Evolutionary conservation across 2,797 vertebrate species (phyloP), one percentile per base, ranked within the genome.

Genomic region (Rhabdophis nuchalis): DNA sequence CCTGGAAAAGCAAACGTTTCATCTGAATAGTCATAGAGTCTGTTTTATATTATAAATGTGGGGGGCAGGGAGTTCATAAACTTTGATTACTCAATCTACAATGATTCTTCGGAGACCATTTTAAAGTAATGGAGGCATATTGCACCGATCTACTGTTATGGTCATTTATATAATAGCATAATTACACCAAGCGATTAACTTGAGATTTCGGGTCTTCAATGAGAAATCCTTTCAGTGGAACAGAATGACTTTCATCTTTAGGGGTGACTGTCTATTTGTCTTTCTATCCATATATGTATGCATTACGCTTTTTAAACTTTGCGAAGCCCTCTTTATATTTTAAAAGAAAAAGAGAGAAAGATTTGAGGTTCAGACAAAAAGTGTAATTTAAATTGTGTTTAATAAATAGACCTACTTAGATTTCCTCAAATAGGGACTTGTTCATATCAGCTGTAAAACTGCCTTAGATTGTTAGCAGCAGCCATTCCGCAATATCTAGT

Each of bases 101-200:
- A 88, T 53, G 92, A 64, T 53, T 94, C 53, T 85, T 23, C 27
- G 64, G 90, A 54, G 61, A 54, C 27, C 7, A 32, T 94, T 91
- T 77, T 52, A 77, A 92, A 94, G 20, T 54, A 89, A 52, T 92
- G 57, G 90, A 85, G 90, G 90, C 3, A 56, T 25, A 92, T 52
- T 93, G 3, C 46, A 36, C 7, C 41, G 57, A 53, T 88, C 93
- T 89, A 27, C 85, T 89, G 14, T 92, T 93, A 85, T 52, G 46
- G 61, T 85, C 61, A 86, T 91, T 90, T 50, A 86, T 93, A 61
- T 93, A 93, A 93, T 95, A 94, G 85, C 85, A 89, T 92, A 91
- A 93, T 92, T 92, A 91, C 20, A 92, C 10, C 14, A 72, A 77
- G 29, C 61, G 27, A 91, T 93, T 93, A 92, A 91, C 86, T 25